Conservation (phyloP, 2,888 invertebrate genomes). For the Gasteruption jaculator region DNA sequence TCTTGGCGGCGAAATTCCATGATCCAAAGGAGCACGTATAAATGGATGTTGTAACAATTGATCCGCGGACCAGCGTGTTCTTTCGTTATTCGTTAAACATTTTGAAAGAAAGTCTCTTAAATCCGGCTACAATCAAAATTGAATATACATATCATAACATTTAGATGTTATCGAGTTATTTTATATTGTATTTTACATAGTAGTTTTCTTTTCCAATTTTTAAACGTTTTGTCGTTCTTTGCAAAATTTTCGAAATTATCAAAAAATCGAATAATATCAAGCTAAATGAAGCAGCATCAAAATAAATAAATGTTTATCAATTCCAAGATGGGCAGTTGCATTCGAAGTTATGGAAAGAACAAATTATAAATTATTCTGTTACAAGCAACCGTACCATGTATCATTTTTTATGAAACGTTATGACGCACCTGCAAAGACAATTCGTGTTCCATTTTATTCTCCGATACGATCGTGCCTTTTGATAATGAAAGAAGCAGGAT, state of each 20-base stretch:
- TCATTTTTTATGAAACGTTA: not conserved
- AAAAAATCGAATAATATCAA: no score
- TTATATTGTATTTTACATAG: not conserved
- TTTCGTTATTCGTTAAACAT: slow-evolving; percentile 68
- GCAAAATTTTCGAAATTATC: no score
- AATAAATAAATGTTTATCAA: no score
- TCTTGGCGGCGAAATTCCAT: slow-evolving; percentile 49
- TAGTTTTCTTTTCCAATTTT: not conserved
- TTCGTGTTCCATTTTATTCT: slow-evolving; percentile 59
- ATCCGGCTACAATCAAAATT: slow-evolving; percentile 52
- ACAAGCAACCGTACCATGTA: no score
- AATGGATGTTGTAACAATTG: slow-evolving; percentile 77
- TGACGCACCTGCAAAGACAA: slow-evolving; percentile 49
- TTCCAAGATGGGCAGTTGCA: no score
- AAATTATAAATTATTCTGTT: no score
- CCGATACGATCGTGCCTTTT: slow-evolving; percentile 54
- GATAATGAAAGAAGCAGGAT: slow-evolving; percentile 65
- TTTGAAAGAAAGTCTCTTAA: slow-evolving; percentile 71
- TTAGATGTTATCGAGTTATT: not conserved
- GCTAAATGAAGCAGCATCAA: no score
- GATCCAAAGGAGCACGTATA: slow-evolving; percentile 56
- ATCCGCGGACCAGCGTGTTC: slow-evolving; percentile 69
- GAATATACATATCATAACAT: slow-evolving; percentile 1
- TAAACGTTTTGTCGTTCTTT: slow-evolving; percentile 1
- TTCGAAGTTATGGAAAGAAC: no score